These are phyloP conservation scores for Nyctibius grandis DNA, from an alignment of 2,797 vertebrate genomes.

Conservation along the genomic window DNA sequence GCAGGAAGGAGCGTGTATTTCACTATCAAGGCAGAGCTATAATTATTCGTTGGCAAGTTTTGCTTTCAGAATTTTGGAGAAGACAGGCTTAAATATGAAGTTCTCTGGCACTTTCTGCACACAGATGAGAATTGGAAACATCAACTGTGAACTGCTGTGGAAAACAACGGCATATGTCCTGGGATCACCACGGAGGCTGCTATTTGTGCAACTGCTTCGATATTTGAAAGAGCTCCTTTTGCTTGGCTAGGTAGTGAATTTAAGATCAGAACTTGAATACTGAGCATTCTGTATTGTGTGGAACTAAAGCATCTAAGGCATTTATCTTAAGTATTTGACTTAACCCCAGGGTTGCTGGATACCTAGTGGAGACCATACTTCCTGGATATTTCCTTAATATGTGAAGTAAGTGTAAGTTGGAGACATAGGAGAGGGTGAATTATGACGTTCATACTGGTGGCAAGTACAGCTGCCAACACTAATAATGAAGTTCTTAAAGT, in stretches of 20 bases:
- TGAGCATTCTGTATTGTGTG: neutral
- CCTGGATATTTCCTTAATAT: neutral
- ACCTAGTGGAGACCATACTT: neutral
- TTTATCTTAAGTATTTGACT: neutral
- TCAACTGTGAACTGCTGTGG: neutral
- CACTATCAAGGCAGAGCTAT: neutral
- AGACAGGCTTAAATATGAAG: neutral
- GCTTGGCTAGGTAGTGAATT: neutral
- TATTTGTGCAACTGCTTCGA: neutral
- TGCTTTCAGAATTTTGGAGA: neutral
- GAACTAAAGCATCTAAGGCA: neutral
- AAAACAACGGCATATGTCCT: neutral
- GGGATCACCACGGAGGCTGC: neutral
- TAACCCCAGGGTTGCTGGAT: neutral
- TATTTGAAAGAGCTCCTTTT: neutral
- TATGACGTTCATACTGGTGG: accelerated
- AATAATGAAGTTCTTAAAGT: neutral
- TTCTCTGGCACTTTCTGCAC: neutral
- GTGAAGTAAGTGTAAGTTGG: neutral
- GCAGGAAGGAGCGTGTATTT: neutral
- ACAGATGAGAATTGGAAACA: neutral
- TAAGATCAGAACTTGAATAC: neutral
- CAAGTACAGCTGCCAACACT: neutral
- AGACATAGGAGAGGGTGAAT: neutral
- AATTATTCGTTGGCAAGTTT: neutral